Percentiles rank a stretch among this genome's conserved stretches.
These are phyloP conservation scores for Cryptus armator DNA, from an alignment of 2,888 invertebrate genomes.

Conservation along the genomic window DNA sequence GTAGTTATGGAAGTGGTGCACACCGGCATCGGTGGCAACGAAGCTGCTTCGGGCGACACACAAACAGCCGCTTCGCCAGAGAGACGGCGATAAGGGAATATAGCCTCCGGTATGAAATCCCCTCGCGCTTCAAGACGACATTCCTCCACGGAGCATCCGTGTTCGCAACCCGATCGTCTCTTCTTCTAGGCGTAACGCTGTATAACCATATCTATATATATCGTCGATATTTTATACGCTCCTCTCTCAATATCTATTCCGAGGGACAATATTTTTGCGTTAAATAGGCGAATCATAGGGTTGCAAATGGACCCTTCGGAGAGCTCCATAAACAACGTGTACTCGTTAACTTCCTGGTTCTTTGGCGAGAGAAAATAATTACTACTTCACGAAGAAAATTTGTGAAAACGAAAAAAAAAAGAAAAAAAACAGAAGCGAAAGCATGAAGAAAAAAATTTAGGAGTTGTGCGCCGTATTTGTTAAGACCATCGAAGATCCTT, in stretches of 20 bases:
- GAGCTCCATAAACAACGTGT: neutral
- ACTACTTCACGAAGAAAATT: neutral
- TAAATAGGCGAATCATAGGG: neutral
- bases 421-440: too few relatives aligned
- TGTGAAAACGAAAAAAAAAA: conserved; percentile 3
- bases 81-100: conserved; percentile 71
- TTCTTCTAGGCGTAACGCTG: conserved; percentile 15
- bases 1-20: conserved; percentile 60
- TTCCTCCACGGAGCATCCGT: conserved; percentile 72
- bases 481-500: conserved; percentile 39
- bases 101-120: conserved; percentile 63
- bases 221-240: conserved; percentile 7
- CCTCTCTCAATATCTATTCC: neutral
- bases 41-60: conserved; percentile 59
- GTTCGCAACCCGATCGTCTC: conserved; percentile 58
- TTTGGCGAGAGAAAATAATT: neutral
- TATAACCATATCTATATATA: conserved; percentile 15
- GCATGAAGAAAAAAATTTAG: conserved; percentile 25
- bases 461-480: conserved; percentile 54
- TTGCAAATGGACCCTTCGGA: neutral
- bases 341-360: neutral
- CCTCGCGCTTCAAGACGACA: conserved; percentile 68
- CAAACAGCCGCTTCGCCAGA: conserved; percentile 51
- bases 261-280: neutral
- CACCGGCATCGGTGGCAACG: conserved; percentile 12